Percentiles rank a stretch among this genome's conserved stretches.
phyloP scores from a whole-genome alignment of 1,140 invertebrate genomes.

The Agrilus planipennis region DNA sequence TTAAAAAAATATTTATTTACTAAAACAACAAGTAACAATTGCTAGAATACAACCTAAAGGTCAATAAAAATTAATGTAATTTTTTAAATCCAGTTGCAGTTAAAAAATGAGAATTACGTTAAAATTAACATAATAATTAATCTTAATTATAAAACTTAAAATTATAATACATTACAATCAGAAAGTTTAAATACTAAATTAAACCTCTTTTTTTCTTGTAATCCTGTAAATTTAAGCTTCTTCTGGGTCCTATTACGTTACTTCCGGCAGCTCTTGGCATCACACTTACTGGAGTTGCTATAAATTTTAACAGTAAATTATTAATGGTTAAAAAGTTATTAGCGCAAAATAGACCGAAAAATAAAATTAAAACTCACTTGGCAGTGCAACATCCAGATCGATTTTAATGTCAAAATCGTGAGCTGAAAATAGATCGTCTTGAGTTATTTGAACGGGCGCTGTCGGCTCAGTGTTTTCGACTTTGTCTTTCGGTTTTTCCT shows the following conservation, averaged over 20 bases:
- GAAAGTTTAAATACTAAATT: constrained; percentile 59
- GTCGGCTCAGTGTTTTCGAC: constrained; percentile 22
- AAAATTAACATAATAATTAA: too few species aligned
- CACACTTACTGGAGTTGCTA: constrained; percentile 57
- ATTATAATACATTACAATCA: too few species aligned
- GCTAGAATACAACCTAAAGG: too few species aligned
- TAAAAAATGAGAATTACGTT: too few species aligned
- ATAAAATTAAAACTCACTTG: constrained; percentile 46
- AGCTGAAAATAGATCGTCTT: constrained; percentile 79
- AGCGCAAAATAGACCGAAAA: constrained; percentile 1
- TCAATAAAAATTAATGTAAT: too few species aligned
- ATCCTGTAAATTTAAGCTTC: constrained; percentile 90
- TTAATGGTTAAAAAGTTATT: neutral
- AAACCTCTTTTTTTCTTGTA: constrained; percentile 94
- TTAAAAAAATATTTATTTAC: too few species aligned
- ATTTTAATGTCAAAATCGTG: constrained; percentile 96
- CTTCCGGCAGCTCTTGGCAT: constrained; percentile 62
- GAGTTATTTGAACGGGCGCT: constrained; percentile 35
- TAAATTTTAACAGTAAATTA: too few species aligned
- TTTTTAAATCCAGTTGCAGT: too few species aligned
- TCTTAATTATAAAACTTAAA: too few species aligned
- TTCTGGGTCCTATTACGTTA: constrained; percentile 68
- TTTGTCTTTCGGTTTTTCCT: constrained; percentile 16
- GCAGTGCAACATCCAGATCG: constrained; percentile 74
- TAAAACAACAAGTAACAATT: too few species aligned